Base-by-base conservation (phyloP, 2,113 vertebrate genomes). In the Fregata magnificens region DNA sequence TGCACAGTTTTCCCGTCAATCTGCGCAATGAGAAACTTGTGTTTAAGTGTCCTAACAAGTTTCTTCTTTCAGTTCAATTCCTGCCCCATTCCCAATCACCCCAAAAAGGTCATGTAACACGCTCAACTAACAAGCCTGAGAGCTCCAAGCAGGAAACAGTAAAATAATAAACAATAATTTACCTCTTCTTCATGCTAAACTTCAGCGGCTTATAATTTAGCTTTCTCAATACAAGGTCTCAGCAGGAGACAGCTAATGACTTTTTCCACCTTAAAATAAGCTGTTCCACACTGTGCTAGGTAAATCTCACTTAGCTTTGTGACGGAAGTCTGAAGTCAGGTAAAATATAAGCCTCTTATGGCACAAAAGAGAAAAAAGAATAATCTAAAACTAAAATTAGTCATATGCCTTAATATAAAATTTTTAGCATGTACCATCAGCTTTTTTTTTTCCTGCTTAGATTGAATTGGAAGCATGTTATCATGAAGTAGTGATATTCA, bases 241-340 rank as follows among this genome's bases (percentile, higher is more conserved):
- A 80, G 93, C 94, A 95, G 93, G 84, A 97, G 72, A 47, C 74
- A 77, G 91, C 55, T 97, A 97, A 96, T 92, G 72, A 93, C 80
- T 96, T 92, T 71, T 87, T 91, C 86, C 86, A 96, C 85, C 89
- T 97, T 78, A 85, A 93, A 87, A 95, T 95, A 90, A 98, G 83
- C 84, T 93, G 82, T 89, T 95, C 88, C 93, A 88, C 50, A 90
- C 77, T 63, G 40, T 31, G 62, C 84, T 69, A 71, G 81, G 71
- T 71, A 95, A 86, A 93, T 90, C 74, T 94, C 52, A 45, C 82
- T 94, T 81, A 77, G 87, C 52, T 97, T 84, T 96, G 38, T 63
- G 90, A 34, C 58, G 76, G 40, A 67, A 96, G 96, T 91, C 70
- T 96, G 40, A 96, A 94, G 74, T 71, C 59, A 24, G 88, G 69